Evolutionary conservation across 2,113 vertebrate genomes (phyloP).

Genomic region (Strix aluco): DNA sequence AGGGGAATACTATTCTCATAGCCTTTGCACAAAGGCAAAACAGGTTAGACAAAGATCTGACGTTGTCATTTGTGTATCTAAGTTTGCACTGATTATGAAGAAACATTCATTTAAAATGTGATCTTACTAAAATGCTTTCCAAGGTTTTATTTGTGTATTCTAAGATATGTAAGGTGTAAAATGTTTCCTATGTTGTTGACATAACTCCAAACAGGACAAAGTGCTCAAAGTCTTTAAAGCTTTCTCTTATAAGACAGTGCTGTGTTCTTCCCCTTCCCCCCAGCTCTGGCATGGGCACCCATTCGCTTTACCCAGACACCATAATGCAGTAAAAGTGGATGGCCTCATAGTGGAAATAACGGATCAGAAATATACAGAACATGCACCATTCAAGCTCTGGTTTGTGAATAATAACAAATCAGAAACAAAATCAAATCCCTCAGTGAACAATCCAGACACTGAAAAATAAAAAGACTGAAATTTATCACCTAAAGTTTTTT

Average conservation of each 20-base stretch:
- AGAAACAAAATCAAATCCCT: neutral
- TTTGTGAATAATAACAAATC: neutral
- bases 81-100: neutral
- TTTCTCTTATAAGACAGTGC: neutral
- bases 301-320: accelerated
- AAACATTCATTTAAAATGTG: neutral
- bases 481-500: constrained; percentile 2
- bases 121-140: neutral
- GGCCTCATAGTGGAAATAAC: neutral
- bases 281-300: neutral
- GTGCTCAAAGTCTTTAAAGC: neutral
- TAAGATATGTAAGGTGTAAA: neutral
- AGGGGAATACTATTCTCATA: neutral
- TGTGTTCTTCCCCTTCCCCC: neutral
- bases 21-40: neutral
- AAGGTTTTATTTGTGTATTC: neutral
- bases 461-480: neutral
- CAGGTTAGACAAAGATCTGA: neutral
- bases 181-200: neutral
- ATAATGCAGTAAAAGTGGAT: neutral
- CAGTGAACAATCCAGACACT: neutral
- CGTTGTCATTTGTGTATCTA: neutral
- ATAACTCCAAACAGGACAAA: neutral
- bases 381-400: accelerated
- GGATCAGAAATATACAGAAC: neutral